phyloP scores from a whole-genome alignment of 2,113 vertebrate genomes.

The Isichthys henryi region DNA sequence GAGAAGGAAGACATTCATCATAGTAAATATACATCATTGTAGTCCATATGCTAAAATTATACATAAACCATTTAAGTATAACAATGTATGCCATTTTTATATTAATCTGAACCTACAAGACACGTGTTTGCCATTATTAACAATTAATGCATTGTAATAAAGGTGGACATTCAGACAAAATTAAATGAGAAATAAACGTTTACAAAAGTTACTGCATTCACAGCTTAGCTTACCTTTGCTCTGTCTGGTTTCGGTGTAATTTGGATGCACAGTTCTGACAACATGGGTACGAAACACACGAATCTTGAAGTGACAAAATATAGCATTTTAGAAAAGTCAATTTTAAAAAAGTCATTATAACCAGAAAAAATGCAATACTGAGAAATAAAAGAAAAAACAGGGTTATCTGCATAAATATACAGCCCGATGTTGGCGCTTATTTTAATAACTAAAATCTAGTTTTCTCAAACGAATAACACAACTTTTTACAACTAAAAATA shows the following conservation, averaged over 20 bases:
- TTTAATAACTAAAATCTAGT: neutral
- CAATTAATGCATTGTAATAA: neutral
- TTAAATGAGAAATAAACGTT: too few relatives aligned
- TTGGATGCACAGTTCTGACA: constrained; percentile 64
- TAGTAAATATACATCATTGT: neutral
- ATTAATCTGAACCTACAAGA: neutral
- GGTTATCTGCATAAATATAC: neutral
- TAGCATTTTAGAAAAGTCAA: constrained; percentile 59
- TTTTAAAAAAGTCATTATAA: neutral
- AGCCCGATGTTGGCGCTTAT: neutral
- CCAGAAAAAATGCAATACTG: neutral
- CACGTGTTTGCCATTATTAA: neutral
- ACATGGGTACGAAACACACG: constrained; percentile 61
- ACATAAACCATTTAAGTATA: neutral
- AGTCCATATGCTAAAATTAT: neutral
- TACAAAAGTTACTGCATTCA: neutral
- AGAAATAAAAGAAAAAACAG: neutral
- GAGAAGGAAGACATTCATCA: neutral
- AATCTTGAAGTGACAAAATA: constrained; percentile 64
- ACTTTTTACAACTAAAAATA: neutral
- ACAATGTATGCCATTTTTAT: neutral
- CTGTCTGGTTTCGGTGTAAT: constrained; percentile 46
- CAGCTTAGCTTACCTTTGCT: constrained; percentile 41
- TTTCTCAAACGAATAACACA: neutral
- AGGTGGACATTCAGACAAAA: neutral